A percentile compares a stretch with the other conserved stretches of the same genome.
phyloP scores from a whole-genome alignment of 2,797 vertebrate species.

The Syndactyla subalaris region DNA sequence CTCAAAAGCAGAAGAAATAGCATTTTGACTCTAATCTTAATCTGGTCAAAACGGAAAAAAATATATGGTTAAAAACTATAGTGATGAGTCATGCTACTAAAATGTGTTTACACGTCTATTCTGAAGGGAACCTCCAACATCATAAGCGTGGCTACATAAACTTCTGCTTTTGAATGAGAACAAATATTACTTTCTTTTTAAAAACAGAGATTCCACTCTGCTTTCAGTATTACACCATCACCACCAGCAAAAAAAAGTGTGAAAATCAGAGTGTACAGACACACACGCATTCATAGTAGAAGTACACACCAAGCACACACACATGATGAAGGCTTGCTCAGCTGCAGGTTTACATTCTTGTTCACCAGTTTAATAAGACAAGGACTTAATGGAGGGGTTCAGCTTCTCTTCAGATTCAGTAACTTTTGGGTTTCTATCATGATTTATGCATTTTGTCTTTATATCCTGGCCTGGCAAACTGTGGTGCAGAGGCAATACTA shows the following conservation, averaged over 20 bases:
- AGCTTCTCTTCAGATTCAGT: not conserved
- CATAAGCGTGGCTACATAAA: not conserved
- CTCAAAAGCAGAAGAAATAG: not conserved
- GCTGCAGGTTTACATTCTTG: not conserved
- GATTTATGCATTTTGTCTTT: not conserved
- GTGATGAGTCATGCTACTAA: not conserved
- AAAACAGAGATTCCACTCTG: not conserved
- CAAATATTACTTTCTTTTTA: not conserved
- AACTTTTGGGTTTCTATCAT: not conserved
- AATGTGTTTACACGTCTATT: not conserved
- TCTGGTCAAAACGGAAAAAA: not conserved
- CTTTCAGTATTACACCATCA: not conserved
- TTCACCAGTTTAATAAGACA: not conserved
- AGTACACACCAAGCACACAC: not conserved
- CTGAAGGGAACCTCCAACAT: not conserved
- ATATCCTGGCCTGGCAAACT: not conserved
- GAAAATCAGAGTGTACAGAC: not conserved
- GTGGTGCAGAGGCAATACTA: not conserved
- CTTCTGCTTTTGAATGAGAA: not conserved
- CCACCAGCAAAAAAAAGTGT: not conserved
- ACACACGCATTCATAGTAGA: not conserved
- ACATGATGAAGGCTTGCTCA: not conserved
- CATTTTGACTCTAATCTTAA: not conserved
- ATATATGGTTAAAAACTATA: not conserved
- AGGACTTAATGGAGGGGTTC: not conserved